These are phyloP conservation scores for Spodoptera picta DNA, from an alignment of 2,888 invertebrate species.

Conservation along the genomic window DNA sequence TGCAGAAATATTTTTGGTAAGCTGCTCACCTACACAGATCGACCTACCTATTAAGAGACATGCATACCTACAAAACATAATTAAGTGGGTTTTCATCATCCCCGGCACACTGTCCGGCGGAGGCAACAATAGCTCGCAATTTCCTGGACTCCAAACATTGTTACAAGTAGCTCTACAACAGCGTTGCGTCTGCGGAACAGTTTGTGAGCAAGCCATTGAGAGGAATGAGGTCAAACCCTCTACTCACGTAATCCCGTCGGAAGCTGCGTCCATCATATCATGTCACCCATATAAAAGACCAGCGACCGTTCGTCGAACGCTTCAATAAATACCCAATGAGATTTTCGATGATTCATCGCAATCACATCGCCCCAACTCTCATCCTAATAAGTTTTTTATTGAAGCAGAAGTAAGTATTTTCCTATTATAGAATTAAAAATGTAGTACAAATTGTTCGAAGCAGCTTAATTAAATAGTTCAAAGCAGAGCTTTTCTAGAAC, in stretches of 20 bases:
- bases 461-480: slow-evolving; percentile 34
- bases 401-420: slow-evolving; percentile 9
- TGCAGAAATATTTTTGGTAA: too few species aligned
- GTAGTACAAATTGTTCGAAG: background rate
- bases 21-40: too few species aligned
- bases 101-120: slow-evolving; percentile 2
- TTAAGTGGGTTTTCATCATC: slow-evolving; percentile 13
- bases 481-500: slow-evolving; percentile 30
- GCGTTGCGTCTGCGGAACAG: slow-evolving; percentile 34
- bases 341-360: slow-evolving; percentile 41
- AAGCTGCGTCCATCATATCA: slow-evolving; percentile 49
- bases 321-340: slow-evolving; percentile 35
- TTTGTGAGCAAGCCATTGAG: slow-evolving; percentile 44
- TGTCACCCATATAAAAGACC: slow-evolving; percentile 37
- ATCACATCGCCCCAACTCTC: slow-evolving; percentile 25
- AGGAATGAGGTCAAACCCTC: slow-evolving; percentile 44
- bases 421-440: slow-evolving; percentile 5
- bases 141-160: slow-evolving; percentile 41
- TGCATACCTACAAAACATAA: slow-evolving; percentile 11
- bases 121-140: slow-evolving; percentile 40
- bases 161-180: slow-evolving; percentile 34
- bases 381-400: slow-evolving; percentile 23
- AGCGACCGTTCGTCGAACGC: slow-evolving; percentile 9
- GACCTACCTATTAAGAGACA: too few species aligned
- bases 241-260: slow-evolving; percentile 45